These are phyloP conservation scores for Corythaixoides concolor DNA, from an alignment of 2,113 vertebrate species.

Conservation along the genomic window DNA sequence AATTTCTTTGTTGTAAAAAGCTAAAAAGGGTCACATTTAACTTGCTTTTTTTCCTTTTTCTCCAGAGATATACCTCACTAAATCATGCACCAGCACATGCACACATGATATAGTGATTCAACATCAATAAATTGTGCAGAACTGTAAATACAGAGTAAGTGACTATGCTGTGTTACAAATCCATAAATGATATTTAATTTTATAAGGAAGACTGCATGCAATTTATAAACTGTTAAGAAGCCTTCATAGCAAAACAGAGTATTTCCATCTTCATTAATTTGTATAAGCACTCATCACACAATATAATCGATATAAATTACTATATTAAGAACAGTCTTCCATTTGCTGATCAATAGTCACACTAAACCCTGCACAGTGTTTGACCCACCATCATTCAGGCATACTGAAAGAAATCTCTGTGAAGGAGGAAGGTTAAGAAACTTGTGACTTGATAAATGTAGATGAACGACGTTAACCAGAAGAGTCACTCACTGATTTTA, in stretches of 20 bases:
- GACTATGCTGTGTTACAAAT: neutral
- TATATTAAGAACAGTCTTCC: neutral
- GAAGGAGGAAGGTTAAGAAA: neutral
- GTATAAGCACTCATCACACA: neutral
- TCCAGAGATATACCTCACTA: neutral
- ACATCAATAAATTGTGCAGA: neutral
- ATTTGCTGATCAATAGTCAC: neutral
- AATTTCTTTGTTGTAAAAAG: neutral
- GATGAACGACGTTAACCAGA: neutral
- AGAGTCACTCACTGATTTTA: neutral
- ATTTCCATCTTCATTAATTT: neutral
- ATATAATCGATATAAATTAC: neutral
- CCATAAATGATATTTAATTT: neutral
- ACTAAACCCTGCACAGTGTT: neutral
- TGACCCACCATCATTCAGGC: neutral
- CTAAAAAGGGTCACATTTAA: accelerated
- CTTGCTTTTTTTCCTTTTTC: neutral
- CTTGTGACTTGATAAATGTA: neutral
- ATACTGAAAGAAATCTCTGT: neutral
- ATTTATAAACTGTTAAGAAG: neutral
- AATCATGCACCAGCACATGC: neutral
- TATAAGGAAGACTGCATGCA: neutral
- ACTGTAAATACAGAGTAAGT: neutral
- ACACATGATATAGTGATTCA: neutral
- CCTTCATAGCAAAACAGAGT: neutral